These are phyloP conservation scores for Crematogaster levior DNA, from an alignment of 2,888 invertebrate species.

Conservation along the genomic window DNA sequence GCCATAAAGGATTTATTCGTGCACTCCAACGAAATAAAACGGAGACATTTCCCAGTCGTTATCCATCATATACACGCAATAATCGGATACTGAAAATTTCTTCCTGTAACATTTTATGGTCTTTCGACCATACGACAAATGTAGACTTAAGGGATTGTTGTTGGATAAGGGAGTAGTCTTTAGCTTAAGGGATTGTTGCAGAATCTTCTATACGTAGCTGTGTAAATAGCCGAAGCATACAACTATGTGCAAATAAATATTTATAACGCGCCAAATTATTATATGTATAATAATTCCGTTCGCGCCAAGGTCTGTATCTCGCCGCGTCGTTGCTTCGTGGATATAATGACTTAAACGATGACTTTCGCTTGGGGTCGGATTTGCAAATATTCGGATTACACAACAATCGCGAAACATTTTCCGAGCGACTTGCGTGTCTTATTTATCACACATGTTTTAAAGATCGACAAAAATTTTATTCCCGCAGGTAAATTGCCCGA, in stretches of 20 bases:
- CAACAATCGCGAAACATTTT: constrained; percentile 1
- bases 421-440: constrained; percentile 10
- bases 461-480: constrained; percentile 31
- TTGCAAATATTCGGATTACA: constrained; percentile 18
- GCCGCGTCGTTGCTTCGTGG: constrained; percentile 35
- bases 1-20: constrained; percentile 4
- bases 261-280: constrained; percentile 68
- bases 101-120: too few species aligned
- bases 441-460: constrained; percentile 34
- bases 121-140: too few species aligned
- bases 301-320: constrained; percentile 49
- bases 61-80: constrained; percentile 53
- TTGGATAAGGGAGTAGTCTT: too few species aligned
- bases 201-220: constrained; percentile 58
- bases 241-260: constrained; percentile 64
- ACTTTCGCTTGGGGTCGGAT: constrained; percentile 14
- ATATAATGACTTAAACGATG: constrained; percentile 46
- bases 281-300: constrained; percentile 71
- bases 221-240: constrained; percentile 65
- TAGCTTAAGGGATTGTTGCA: constrained; percentile 30
- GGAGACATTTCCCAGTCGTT: constrained; percentile 46
- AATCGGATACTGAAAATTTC: constrained; percentile 68
- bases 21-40: constrained; percentile 20
- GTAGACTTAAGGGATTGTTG: too few species aligned
- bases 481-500: constrained; percentile 12